Evolutionary conservation across 2,113 vertebrate species (phyloP), one percentile per base, ranked within the genome.

Genomic region (Gobiocypris rarus): DNA sequence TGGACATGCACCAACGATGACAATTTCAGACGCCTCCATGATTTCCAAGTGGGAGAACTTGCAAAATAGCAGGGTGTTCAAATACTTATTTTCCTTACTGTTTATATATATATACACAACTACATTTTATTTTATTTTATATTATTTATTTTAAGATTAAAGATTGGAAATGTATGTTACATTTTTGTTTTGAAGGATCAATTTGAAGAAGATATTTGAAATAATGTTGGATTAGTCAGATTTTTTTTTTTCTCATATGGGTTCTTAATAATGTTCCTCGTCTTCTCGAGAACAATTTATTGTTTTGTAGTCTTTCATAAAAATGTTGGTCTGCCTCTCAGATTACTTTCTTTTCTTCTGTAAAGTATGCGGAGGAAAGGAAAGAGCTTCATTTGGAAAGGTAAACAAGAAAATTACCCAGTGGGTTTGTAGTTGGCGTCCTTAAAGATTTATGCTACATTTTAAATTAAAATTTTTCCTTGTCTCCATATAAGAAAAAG

Each of bases 401-500:
- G 90, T 92, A 85, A 90, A 91, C 88, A 91, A 91, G 86, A 92
- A 92, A 92, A 88, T 92, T 91, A 91, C 84, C 69, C 43, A 91
- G 92, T 90, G 90, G 92, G 89, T 88, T 92, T 92, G 89, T 89
- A 91, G 90, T 91, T 89, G 89, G 92, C 81, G 90, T 93, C 90
- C 91, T 93, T 89, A 93, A 94, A 93, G 91, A 93, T 94, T 94
- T 91, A 94, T 94, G 91, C 88, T 89, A 87, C 88, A 89, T 89
- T 93, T 93, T 93, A 92, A 94, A 93, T 94, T 92, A 92, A 93
- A 92, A 91, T 91, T 92, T 92, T 89, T 92, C 92, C 93, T 93
- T 88, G 91, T 92, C 92, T 92, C 87, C 90, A 92, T 45, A 91
- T 91, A 89, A 89, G 17, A 52, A 61, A 61, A 70, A 69, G 52